A percentile compares a stretch with the other conserved stretches of the same genome.
phyloP scores from a whole-genome alignment of 2,113 vertebrate species.

The Arothron firmamentum region DNA sequence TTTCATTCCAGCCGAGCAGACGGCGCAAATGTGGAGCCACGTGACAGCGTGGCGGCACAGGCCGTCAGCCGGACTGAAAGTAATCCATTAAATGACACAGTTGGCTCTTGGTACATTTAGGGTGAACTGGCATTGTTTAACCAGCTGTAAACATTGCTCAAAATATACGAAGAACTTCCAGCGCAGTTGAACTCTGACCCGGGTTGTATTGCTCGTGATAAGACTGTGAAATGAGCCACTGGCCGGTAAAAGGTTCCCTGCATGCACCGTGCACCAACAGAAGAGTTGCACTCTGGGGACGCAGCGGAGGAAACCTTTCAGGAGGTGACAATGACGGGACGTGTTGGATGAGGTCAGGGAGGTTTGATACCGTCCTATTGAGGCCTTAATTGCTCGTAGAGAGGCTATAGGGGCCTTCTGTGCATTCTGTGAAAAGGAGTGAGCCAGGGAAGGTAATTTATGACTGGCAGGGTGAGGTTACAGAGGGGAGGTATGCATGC shows the following conservation, averaged over 20 bases:
- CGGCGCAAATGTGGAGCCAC: conserved; percentile 31
- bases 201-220: conserved; percentile 37
- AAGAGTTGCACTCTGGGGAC: conserved; percentile 52
- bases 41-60: conserved; percentile 31
- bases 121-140: conserved; percentile 20
- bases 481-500: conserved; percentile 60
- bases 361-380: conserved; percentile 68
- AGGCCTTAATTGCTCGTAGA: conserved; percentile 68
- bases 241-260: conserved; percentile 45
- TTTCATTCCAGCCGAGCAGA: conserved; percentile 47
- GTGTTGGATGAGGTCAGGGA: conserved; percentile 63
- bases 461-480: conserved; percentile 70
- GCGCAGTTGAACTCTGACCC: conserved; percentile 58
- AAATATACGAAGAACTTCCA: conserved; percentile 21
- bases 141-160: conserved; percentile 48
- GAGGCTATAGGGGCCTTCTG: conserved; percentile 67
- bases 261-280: conserved; percentile 12
- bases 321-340: conserved; percentile 65
- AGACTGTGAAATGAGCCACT: conserved; percentile 27
- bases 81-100: conserved; percentile 49
- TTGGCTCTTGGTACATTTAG: conserved; percentile 5
- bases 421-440: conserved; percentile 66
- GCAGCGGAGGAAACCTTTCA: conserved; percentile 56
- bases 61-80: conserved; percentile 50
- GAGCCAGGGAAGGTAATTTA: conserved; percentile 63